Conservation (phyloP, 2,888 invertebrate species). For the Tachina lurida region DNA sequence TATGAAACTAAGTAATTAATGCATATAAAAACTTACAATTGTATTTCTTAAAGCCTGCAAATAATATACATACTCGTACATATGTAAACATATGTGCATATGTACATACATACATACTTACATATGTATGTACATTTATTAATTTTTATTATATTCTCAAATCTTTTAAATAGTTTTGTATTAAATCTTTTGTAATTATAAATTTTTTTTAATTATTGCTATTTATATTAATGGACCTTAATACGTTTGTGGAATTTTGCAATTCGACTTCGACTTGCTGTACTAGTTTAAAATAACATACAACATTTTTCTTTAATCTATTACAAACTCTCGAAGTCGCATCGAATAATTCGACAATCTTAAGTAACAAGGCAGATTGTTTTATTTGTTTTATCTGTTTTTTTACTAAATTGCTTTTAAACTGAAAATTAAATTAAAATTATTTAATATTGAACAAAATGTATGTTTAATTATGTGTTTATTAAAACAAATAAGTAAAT, state of each 20-base stretch:
- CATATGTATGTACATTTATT: neutral
- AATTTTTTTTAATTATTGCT: conserved; percentile 42
- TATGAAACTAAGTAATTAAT: conserved; percentile 27
- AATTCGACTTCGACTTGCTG: too few species aligned
- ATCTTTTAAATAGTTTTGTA: neutral
- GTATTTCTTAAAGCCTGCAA: conserved; percentile 46
- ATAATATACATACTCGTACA: neutral
- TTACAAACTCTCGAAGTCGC: too few species aligned
- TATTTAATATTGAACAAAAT: neutral
- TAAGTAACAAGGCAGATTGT: too few species aligned
- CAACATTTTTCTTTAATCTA: too few species aligned
- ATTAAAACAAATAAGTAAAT: neutral
- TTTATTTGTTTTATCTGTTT: too few species aligned
- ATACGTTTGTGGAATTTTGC: neutral
- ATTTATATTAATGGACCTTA: conserved; percentile 1
- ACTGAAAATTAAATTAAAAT: too few species aligned
- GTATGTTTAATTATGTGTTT: neutral
- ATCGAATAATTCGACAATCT: too few species aligned
- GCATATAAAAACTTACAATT: conserved; percentile 30
- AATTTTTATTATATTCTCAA: neutral
- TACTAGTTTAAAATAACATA: too few species aligned
- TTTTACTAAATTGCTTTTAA: too few species aligned
- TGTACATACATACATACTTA: neutral
- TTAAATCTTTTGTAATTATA: conserved; percentile 2
- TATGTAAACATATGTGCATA: too few species aligned